Conservation (phyloP, 2,113 vertebrate genomes). For the Clarias gariepinus region DNA sequence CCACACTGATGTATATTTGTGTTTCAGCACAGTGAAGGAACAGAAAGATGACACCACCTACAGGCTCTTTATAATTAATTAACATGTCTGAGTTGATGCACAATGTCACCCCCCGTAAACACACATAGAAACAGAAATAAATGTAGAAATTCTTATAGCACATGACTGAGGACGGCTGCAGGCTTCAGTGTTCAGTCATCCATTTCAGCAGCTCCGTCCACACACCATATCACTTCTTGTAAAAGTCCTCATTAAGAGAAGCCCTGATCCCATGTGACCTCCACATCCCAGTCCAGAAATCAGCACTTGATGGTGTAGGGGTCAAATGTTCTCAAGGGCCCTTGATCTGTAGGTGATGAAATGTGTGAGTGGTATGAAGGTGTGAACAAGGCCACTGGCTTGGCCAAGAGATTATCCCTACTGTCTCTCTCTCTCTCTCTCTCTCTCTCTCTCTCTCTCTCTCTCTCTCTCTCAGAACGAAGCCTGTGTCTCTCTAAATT, state of each 20-base stretch:
- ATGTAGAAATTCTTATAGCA: neutral
- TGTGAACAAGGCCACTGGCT: neutral
- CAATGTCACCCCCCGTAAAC: neutral
- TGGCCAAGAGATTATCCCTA: neutral
- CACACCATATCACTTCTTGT: slow-evolving; percentile 19
- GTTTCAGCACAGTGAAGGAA: neutral
- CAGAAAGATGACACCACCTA: neutral
- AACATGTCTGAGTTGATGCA: neutral
- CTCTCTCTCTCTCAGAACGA: neutral
- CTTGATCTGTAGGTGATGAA: neutral
- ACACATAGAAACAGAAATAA: neutral
- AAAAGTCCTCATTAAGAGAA: slow-evolving; percentile 15
- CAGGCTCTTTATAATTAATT: neutral
- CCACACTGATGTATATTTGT: neutral
- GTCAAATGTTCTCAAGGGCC: slow-evolving; percentile 12
- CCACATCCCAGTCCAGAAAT: neutral
- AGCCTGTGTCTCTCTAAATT: neutral
- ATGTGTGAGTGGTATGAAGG: neutral
- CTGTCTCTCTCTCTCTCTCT: neutral
- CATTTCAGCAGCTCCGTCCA: neutral
- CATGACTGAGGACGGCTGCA: neutral
- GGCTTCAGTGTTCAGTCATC: neutral
- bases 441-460: neutral
- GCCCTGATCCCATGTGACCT: slow-evolving; percentile 5
- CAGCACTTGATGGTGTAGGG: neutral